Evolutionary conservation across 2,113 vertebrate genomes (phyloP).

Genomic region (Sorex araneus): DNA sequence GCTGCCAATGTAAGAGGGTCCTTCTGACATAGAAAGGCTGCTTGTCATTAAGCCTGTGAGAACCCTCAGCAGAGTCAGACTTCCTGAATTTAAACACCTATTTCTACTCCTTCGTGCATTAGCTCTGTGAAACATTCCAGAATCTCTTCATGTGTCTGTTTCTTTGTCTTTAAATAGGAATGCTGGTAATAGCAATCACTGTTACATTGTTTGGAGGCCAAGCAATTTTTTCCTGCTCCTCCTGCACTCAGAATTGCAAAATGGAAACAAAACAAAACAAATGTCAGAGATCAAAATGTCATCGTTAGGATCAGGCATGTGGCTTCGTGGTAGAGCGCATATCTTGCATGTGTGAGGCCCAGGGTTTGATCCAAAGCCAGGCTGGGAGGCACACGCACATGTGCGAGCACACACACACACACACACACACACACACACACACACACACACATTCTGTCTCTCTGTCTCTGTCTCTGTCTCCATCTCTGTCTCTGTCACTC

Average conservation of each 20-base stretch:
- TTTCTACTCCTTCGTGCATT: not conserved
- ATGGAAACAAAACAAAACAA: not conserved
- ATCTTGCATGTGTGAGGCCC: too few relatives aligned
- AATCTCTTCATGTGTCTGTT: not conserved
- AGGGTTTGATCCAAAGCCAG: too few relatives aligned
- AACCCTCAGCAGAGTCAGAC: not conserved
- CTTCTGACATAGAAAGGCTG: not conserved
- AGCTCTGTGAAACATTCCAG: not conserved
- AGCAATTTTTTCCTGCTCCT: not conserved
- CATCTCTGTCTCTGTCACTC: too few relatives aligned
- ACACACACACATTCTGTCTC: too few relatives aligned
- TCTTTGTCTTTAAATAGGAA: not conserved
- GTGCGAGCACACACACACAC: too few relatives aligned
- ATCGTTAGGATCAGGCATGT: not conserved
- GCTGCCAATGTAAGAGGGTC: too few relatives aligned
- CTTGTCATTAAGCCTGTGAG: not conserved
- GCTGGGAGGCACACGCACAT: too few relatives aligned
- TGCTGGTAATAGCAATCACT: not conserved
- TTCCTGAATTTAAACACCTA: not conserved
- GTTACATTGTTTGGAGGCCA: not conserved
- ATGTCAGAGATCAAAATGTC: not conserved
- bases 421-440: too few relatives aligned
- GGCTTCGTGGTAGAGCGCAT: not conserved
- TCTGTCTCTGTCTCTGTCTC: too few relatives aligned
- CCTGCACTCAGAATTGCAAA: constrained; percentile 26